Percentiles rank a stretch among this genome's conserved stretches.
These are phyloP conservation scores for Beris morrisii DNA, from an alignment of 2,888 invertebrate genomes.

Conservation along the genomic window DNA sequence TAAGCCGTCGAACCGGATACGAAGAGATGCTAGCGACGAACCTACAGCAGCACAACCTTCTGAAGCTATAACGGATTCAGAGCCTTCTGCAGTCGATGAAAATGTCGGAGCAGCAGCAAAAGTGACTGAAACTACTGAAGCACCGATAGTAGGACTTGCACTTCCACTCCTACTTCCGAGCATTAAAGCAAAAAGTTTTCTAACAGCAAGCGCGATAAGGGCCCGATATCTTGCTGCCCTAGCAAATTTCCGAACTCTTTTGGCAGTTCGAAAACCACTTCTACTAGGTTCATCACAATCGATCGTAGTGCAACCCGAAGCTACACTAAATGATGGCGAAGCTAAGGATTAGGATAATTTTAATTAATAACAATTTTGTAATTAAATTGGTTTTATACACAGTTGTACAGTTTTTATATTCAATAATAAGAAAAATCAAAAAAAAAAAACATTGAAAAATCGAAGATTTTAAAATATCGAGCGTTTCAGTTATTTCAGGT, in stretches of 20 bases:
- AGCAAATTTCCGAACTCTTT: neutral
- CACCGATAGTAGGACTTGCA: slow-evolving; percentile 5
- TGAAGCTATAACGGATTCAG: neutral
- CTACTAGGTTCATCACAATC: slow-evolving; percentile 4
- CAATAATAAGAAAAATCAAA: no score
- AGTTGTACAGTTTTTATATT: no score
- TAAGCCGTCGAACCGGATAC: slow-evolving; percentile 42
- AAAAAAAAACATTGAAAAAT: no score
- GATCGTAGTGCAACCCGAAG: no score
- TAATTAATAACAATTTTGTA: no score
- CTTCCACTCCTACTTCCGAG: slow-evolving; percentile 7
- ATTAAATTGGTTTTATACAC: no score
- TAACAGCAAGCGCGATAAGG: neutral
- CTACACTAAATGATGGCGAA: no score
- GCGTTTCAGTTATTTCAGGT: no score
- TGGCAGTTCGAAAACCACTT: slow-evolving; percentile 1
- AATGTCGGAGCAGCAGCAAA: neutral
- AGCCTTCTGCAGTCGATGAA: neutral
- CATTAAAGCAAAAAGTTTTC: neutral
- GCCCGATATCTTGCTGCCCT: slow-evolving; percentile 8
- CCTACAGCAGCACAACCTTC: neutral
- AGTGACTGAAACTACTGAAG: neutral
- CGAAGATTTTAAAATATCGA: no score
- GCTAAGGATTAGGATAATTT: no score
- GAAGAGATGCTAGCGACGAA: neutral